These are phyloP conservation scores for Oxyura jamaicensis DNA, from an alignment of 2,113 vertebrate species.

Conservation along the genomic window DNA sequence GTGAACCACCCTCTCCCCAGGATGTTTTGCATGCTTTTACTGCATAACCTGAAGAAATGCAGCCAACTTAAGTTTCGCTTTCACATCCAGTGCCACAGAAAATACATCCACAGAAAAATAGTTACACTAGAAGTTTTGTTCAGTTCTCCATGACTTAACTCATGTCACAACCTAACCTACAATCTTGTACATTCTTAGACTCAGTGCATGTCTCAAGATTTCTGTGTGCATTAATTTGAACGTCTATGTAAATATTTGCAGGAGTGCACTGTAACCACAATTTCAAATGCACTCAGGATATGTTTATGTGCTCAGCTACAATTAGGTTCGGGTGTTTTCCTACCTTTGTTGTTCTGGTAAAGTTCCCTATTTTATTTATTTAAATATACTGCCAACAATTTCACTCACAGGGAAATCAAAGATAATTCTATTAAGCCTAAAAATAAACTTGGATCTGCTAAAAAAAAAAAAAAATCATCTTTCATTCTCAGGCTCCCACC, in stretches of 20 bases:
- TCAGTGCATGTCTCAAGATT: neutral
- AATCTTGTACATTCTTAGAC: neutral
- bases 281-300: neutral
- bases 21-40: neutral
- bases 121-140: neutral
- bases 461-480: constrained; percentile 72
- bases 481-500: constrained; percentile 67
- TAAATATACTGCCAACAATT: constrained; percentile 56
- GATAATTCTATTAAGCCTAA: constrained; percentile 72
- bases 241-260: neutral
- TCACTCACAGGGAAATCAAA: constrained; percentile 71
- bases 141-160: neutral
- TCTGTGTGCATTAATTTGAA: neutral
- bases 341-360: neutral
- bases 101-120: neutral
- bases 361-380: constrained; percentile 36
- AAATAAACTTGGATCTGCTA: constrained; percentile 77
- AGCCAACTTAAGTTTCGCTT: neutral
- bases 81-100: neutral
- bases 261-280: neutral
- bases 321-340: neutral
- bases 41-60: neutral
- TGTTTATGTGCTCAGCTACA: neutral
- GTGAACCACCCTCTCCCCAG: neutral
- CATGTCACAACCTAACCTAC: neutral